Percentiles rank a stretch among this genome's conserved stretches.
phyloP scores from a whole-genome alignment of 1,140 invertebrate genomes.

The Saxidomus purpurata region DNA sequence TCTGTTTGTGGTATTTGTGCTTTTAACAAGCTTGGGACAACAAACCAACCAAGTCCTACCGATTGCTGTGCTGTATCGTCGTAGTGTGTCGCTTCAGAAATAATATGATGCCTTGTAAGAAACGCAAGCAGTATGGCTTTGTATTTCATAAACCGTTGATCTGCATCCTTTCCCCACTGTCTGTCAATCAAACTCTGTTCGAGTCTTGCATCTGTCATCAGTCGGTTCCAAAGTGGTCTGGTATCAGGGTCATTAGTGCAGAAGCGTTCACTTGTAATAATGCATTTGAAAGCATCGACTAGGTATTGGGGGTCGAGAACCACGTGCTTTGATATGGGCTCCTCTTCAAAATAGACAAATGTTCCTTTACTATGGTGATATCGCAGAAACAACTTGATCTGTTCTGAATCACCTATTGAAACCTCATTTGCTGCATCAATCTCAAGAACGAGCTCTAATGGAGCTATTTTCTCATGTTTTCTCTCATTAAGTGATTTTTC shows the following conservation, averaged over 20 bases:
- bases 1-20: neutral
- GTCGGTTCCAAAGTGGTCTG: neutral
- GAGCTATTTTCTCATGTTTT: neutral
- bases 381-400: slow-evolving; percentile 46
- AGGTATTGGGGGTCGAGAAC: slow-evolving; percentile 53
- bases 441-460: neutral
- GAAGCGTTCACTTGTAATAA: slow-evolving; percentile 41
- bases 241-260: neutral
- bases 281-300: slow-evolving; percentile 51
- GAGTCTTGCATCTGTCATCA: slow-evolving; percentile 19
- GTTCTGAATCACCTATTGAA: slow-evolving; percentile 14
- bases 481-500: neutral
- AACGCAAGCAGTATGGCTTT: slow-evolving; percentile 43
- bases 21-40: slow-evolving; percentile 10
- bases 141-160: neutral
- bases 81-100: slow-evolving; percentile 20
- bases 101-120: slow-evolving; percentile 55
- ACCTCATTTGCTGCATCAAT: neutral
- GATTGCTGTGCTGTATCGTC: neutral
- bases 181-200: slow-evolving; percentile 13
- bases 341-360: slow-evolving; percentile 51
- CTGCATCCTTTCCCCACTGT: slow-evolving; percentile 32
- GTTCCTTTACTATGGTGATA: slow-evolving; percentile 50
- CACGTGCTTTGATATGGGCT: slow-evolving; percentile 7
- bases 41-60: neutral